These are phyloP conservation scores for Hycleus cichorii DNA, from an alignment of 1,140 invertebrate species.

Conservation along the genomic window DNA sequence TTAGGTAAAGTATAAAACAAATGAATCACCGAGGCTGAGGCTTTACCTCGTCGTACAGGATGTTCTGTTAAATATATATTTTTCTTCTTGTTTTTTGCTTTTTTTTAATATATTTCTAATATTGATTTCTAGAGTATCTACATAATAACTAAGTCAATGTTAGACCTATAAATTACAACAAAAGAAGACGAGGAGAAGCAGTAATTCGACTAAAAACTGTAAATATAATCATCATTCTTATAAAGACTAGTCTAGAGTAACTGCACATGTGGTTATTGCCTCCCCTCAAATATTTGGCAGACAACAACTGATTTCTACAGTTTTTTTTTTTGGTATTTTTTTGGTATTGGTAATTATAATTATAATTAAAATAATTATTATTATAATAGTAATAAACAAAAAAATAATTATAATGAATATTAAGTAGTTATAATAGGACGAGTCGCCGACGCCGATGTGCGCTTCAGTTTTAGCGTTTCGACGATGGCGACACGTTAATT, in stretches of 20 bases:
- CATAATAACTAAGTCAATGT: conserved; percentile 32
- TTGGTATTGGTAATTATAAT: neutral
- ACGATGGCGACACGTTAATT: conserved; percentile 3
- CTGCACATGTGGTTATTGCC: conserved; percentile 23
- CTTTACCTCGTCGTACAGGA: conserved; percentile 4
- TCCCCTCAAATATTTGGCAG: conserved; percentile 36
- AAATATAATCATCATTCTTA: conserved; percentile 7
- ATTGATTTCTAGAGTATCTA: conserved; percentile 25
- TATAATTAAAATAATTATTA: neutral
- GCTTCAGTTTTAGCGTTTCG: conserved; percentile 10
- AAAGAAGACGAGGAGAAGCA: conserved; percentile 32
- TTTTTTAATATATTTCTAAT: conserved; percentile 12
- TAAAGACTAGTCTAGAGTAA: conserved; percentile 18
- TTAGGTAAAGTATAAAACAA: conserved; percentile 33
- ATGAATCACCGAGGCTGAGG: conserved; percentile 18
- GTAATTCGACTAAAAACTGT: conserved; percentile 22
- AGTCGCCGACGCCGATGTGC: conserved; percentile 10
- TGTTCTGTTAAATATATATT: neutral
- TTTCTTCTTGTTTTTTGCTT: conserved; percentile 6
- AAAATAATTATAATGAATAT: neutral
- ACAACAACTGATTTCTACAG: conserved; percentile 32
- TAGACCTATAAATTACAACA: conserved; percentile 37
- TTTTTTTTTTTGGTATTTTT: conserved; percentile 5
- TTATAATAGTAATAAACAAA: too few relatives aligned
- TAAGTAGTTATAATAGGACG: conserved; percentile 4